phyloP scores from a whole-genome alignment of 2,888 invertebrate genomes.

The Ephialtes manifestator region DNA sequence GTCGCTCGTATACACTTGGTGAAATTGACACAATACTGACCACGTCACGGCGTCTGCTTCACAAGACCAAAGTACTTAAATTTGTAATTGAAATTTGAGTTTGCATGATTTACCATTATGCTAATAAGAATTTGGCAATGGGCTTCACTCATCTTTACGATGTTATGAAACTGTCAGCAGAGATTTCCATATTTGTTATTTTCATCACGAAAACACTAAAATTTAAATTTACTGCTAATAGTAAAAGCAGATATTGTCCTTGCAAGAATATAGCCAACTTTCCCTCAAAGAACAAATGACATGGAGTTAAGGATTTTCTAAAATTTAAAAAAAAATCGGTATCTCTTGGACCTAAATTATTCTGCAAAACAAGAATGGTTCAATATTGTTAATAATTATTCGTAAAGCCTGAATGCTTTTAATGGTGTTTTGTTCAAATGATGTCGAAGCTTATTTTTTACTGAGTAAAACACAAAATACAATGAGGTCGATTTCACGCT shows the following conservation, averaged over 20 bases:
- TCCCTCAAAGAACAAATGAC: no score
- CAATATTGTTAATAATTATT: no score
- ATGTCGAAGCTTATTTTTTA: no score
- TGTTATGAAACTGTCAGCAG: not conserved
- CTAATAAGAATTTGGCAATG: not conserved
- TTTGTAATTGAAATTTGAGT: not conserved
- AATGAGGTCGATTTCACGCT: not conserved
- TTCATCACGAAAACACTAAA: not conserved
- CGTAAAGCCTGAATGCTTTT: no score
- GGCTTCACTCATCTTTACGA: not conserved
- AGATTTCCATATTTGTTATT: not conserved
- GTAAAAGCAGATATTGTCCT: no score
- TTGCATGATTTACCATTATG: not conserved
- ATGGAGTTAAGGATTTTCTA: no score
- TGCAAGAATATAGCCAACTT: no score
- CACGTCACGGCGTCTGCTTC: not conserved
- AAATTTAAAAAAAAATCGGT: no score
- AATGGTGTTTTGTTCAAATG: no score
- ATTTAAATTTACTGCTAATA: not conserved
- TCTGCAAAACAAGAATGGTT: no score
- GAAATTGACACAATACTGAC: slow-evolving; percentile 55
- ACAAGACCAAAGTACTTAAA: not conserved
- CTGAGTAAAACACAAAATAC: no score
- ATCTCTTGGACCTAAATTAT: no score
- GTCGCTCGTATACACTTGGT: slow-evolving; percentile 37